Evolutionary conservation across 2,113 vertebrate genomes (phyloP).

Genomic region (Labeo rohita): DNA sequence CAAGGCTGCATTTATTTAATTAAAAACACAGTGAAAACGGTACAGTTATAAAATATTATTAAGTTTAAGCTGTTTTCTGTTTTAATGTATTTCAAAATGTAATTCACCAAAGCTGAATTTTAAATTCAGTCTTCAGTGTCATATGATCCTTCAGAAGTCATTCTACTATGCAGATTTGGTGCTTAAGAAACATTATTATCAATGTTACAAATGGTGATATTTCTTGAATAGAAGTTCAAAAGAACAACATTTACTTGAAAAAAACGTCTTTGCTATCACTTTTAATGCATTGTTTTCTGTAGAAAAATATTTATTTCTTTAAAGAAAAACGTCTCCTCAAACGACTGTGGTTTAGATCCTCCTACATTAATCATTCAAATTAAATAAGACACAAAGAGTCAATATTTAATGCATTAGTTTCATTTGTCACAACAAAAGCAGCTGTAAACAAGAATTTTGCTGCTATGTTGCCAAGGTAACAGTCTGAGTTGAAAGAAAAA

Average conservation of each 20-base stretch:
- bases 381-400: neutral
- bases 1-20: too few species aligned
- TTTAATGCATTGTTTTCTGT: neutral
- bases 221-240: neutral
- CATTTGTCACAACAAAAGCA: conserved; percentile 15
- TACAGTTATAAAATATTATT: too few species aligned
- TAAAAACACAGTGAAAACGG: too few species aligned
- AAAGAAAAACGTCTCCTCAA: neutral
- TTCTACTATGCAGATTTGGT: neutral
- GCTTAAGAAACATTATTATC: neutral
- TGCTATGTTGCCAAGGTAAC: conserved; percentile 16
- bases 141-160: neutral
- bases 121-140: neutral
- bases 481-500: neutral
- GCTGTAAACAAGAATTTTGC: neutral
- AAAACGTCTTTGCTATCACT: neutral
- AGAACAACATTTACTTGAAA: neutral
- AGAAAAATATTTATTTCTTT: neutral
- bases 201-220: neutral
- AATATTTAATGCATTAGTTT: neutral
- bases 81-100: neutral
- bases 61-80: too few species aligned
- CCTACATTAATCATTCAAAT: neutral
- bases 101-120: neutral
- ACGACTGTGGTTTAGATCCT: neutral